These are phyloP conservation scores for Cantharis nigra DNA, from an alignment of 2,888 invertebrate genomes.

Conservation along the genomic window DNA sequence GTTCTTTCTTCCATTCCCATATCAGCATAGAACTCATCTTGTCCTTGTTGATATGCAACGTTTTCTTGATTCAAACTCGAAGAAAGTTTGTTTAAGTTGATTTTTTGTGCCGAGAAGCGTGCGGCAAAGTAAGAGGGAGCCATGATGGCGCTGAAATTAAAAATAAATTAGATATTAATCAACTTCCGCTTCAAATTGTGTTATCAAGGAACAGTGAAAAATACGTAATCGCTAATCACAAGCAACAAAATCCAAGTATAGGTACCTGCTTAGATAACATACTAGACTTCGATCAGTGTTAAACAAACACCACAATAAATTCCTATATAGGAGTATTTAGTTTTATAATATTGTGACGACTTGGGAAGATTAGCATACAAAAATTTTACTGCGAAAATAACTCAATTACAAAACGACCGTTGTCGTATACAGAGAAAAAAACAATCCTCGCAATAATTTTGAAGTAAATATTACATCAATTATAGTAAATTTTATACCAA, in stretches of 20 bases:
- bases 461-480: too few species aligned
- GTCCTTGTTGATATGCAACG: constrained; percentile 32
- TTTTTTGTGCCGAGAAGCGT: constrained; percentile 63
- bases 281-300: neutral
- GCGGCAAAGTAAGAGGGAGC: constrained; percentile 71
- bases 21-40: constrained; percentile 46
- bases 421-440: too few species aligned
- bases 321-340: too few species aligned
- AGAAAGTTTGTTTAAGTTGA: constrained; percentile 48
- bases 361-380: too few species aligned
- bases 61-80: constrained; percentile 24
- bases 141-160: constrained; percentile 78
- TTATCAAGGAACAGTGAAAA: neutral
- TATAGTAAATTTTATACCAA: too few species aligned
- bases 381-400: too few species aligned
- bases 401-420: too few species aligned
- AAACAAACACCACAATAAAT: neutral
- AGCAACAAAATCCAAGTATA: neutral
- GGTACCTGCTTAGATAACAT: neutral
- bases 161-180: constrained; percentile 21
- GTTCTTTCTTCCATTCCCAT: constrained; percentile 60
- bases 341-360: too few species aligned
- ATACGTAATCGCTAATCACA: neutral
- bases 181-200: neutral
- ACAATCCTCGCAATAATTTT: too few species aligned